Evolutionary conservation across 2,797 vertebrate genomes (phyloP), one percentile per base, ranked within the genome.

Genomic region (Sparidentex hasta): DNA sequence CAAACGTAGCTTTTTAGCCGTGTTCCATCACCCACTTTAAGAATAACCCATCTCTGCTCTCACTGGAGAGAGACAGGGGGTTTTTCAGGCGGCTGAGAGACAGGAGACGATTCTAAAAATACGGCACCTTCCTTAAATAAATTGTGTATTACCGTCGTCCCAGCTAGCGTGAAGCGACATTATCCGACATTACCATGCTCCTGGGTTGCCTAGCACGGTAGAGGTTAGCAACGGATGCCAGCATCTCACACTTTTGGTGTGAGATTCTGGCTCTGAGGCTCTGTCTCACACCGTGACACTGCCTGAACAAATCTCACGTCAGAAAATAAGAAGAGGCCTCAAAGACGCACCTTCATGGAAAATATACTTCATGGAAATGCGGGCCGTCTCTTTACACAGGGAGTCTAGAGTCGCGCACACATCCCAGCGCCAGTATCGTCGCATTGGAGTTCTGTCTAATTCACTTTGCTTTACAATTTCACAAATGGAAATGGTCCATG

Each of bases 281-380:
- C 20, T 61, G 76, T 23, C 58, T 74, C 65, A 44, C 3, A 25
- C 46, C 56, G 17, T 61, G 66, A 65, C 25, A 16, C 46, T 38
- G 66, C 18, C 27, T 20, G 3, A 64, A 75, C 33, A 57, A 64
- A 65, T 73, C 3, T 70, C 48, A 75, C 1, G 9, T 29, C 25
- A 41, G 6, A 33, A 6, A 48, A 59, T 51, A 54, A 41, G 21
- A 46, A 4, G 27, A 38, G 41, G 13, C 57, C 51, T 38, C 11
- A 44, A 25, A 52, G 41, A 11, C 58, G 20, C 5, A 55, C 7
- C 0, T 58, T 52, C 21, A 25, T 12, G 13, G 29, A 41, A 64
- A 38, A 52, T 21, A 51, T 5, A 5, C 11, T n/a, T 21, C 25
- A n/a, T 0, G 2, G 4, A 5, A 2, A n/a, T 23, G 21, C 5